Percentiles rank a stretch among this genome's conserved stretches.
phyloP scores from a whole-genome alignment of 2,113 vertebrate genomes.

The Salminus brasiliensis region DNA sequence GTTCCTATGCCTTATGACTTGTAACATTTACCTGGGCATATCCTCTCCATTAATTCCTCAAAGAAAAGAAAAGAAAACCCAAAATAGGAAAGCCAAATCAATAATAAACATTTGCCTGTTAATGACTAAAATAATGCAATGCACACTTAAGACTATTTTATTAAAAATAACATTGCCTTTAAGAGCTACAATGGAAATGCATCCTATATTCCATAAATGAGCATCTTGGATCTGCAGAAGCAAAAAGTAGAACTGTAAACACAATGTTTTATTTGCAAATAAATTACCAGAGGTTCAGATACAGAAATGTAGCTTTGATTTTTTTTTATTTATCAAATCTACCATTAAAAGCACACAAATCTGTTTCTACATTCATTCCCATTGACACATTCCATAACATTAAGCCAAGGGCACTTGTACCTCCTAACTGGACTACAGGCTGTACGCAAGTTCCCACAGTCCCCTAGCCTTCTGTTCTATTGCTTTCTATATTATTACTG shows the following conservation, averaged over 20 bases:
- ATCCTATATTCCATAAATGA: neutral
- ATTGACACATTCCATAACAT: conserved; percentile 38
- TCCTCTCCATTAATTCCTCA: neutral
- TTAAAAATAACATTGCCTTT: conserved; percentile 15
- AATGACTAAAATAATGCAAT: conserved; percentile 5
- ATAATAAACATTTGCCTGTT: neutral
- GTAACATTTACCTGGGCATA: neutral
- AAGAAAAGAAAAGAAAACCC: neutral
- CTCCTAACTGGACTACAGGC: conserved; percentile 28
- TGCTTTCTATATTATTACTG: conserved; percentile 46
- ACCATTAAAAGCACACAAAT: conserved; percentile 45
- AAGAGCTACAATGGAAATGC: neutral
- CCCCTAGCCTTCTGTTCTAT: conserved; percentile 47
- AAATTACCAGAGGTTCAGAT: conserved; percentile 41
- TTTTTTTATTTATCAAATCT: conserved; percentile 34
- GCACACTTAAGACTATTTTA: neutral
- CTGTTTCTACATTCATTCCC: conserved; percentile 39
- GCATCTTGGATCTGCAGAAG: neutral
- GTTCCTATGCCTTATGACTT: neutral
- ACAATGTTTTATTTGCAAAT: conserved; percentile 42
- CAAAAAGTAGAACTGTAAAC: conserved; percentile 22
- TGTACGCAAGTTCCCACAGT: conserved; percentile 32
- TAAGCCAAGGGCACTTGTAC: conserved; percentile 56
- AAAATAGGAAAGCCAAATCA: neutral
- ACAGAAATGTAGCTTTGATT: conserved; percentile 45